Evolutionary conservation across 1,140 invertebrate species (phyloP).

Genomic region (Heliconius congener): DNA sequence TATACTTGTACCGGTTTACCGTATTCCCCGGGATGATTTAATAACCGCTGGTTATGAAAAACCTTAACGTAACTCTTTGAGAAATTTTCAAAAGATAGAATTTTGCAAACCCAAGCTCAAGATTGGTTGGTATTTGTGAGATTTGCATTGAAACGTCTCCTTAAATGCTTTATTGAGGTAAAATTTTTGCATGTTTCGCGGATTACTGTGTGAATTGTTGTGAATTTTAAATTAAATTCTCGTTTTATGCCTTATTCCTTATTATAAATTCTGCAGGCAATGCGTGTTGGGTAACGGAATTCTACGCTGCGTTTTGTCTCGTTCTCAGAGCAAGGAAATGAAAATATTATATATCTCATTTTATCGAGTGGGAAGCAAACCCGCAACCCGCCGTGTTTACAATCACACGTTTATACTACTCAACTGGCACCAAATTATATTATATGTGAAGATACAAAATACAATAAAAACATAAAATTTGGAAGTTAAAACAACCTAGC

Average conservation of each 20-base stretch:
- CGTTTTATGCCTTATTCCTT: not conserved
- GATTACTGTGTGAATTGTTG: not conserved
- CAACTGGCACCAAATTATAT: no score
- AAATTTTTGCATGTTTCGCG: not conserved
- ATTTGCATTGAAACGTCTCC: not conserved
- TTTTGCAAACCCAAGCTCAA: not conserved
- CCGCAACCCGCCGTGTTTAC: no score
- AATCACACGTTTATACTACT: no score
- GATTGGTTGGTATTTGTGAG: not conserved
- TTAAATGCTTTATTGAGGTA: not conserved
- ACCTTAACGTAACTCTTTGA: constrained; percentile 23
- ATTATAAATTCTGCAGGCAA: no score
- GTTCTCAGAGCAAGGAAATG: no score
- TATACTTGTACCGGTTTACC: constrained; percentile 1
- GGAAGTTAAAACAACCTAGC: not conserved
- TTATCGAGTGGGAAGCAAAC: no score
- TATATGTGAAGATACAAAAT: no score
- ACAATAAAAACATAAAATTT: not conserved
- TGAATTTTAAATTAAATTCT: not conserved
- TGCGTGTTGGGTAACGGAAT: no score
- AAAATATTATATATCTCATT: no score
- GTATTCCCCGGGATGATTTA: constrained; percentile 16
- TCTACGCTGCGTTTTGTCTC: no score
- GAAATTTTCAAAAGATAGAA: constrained; percentile 1
- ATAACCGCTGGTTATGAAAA: constrained; percentile 23